phyloP scores from a whole-genome alignment of 2,113 vertebrate species.

The Neolamprologus devosi region DNA sequence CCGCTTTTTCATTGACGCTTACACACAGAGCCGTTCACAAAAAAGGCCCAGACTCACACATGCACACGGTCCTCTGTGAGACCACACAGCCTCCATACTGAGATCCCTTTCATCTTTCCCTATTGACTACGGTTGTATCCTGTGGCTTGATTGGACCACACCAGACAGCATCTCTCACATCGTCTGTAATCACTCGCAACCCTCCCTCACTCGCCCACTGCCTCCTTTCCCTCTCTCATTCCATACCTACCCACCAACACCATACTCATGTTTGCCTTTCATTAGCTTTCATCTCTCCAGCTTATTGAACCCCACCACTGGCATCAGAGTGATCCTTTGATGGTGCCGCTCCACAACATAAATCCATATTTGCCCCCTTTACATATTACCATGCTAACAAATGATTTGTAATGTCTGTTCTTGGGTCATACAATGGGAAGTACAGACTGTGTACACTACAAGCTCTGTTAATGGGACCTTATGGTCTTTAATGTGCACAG shows the following conservation, averaged over 20 bases:
- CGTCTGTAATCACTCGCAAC: slow-evolving; percentile 5
- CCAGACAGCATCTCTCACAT: slow-evolving; percentile 49
- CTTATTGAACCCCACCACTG: slow-evolving; percentile 73
- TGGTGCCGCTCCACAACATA: slow-evolving; percentile 56
- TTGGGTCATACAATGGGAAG: not conserved
- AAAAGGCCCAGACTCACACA: slow-evolving; percentile 13
- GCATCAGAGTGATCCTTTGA: slow-evolving; percentile 65
- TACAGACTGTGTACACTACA: not conserved
- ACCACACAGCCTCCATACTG: slow-evolving; percentile 49
- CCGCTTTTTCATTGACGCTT: not conserved
- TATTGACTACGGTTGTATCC: slow-evolving; percentile 65
- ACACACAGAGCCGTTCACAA: not conserved
- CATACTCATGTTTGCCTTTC: slow-evolving; percentile 69
- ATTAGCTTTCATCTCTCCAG: slow-evolving; percentile 74
- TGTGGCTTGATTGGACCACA: slow-evolving; percentile 65
- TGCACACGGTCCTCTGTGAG: slow-evolving; percentile 14
- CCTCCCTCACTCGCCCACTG: not conserved
- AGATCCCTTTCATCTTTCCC: slow-evolving; percentile 63
- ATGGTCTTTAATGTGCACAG: not conserved
- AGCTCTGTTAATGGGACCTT: not conserved
- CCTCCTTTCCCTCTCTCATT: not conserved
- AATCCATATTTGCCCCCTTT: slow-evolving; percentile 70
- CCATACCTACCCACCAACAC: slow-evolving; percentile 29
- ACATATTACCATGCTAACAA: slow-evolving; percentile 60
- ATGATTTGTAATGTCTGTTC: slow-evolving; percentile 49